Percentiles rank a stretch among this genome's conserved stretches.
These are phyloP conservation scores for Lonchura striata DNA, from an alignment of 2,113 vertebrate genomes.

Conservation along the genomic window DNA sequence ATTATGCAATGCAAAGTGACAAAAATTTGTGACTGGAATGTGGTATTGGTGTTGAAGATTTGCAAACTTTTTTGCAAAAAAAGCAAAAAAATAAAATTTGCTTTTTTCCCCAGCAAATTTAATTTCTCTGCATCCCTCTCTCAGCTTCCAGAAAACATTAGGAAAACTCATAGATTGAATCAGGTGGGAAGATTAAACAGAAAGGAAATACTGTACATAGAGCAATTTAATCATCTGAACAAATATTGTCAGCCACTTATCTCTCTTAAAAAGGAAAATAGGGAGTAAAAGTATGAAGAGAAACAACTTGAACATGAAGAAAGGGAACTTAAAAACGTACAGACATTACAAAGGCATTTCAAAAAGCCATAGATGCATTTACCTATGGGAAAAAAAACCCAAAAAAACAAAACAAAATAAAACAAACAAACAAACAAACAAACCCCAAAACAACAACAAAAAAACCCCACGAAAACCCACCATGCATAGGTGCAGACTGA, in stretches of 20 bases:
- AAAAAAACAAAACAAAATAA: no score
- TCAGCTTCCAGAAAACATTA: not conserved
- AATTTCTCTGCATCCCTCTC: not conserved
- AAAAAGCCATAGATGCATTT: not conserved
- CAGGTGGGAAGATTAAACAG: not conserved
- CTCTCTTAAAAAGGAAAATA: not conserved
- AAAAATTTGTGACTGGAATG: not conserved
- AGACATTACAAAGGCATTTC: not conserved
- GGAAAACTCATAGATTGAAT: not conserved
- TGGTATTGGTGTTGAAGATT: not conserved
- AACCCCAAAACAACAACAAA: no score
- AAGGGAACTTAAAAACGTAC: not conserved
- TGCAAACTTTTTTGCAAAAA: not conserved
- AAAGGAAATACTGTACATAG: not conserved
- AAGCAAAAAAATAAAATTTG: not conserved
- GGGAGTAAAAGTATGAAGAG: not conserved
- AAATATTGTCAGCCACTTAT: not conserved
- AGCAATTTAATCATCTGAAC: not conserved
- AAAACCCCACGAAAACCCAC: no score
- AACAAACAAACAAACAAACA: no score
- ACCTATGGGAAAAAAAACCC: no score
- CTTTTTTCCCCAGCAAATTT: not conserved
- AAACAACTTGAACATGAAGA: not conserved
- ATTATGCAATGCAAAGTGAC: not conserved
- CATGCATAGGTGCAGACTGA: no score